Base-by-base conservation (phyloP, 2,797 vertebrate species). In the Platyrinchus mystaceus region DNA sequence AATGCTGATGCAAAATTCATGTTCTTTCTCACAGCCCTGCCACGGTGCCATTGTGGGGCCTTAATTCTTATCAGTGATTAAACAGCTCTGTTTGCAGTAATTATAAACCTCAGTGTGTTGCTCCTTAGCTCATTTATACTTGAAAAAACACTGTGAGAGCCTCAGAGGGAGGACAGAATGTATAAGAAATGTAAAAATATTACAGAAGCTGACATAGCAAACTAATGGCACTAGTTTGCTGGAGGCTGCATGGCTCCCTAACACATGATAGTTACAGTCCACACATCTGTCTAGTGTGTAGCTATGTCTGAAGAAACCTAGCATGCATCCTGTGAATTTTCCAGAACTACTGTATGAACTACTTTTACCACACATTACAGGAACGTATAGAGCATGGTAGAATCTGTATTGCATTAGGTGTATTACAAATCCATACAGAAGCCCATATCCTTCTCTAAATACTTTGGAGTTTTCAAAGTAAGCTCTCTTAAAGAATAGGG, bases 41-140 rank as follows among this genome's bases (percentile, higher is more conserved):
- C 44, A 37, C 0, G 0, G 27, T 34, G 21, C 59, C 44, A 43
- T 55, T 52, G 34, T 47, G 7, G 10, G 47, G 10, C 66, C 55
- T 52, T 64, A 64, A 30, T 20, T 80, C 18, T 30, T 73, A 68
- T 15, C 27, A 56, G 32, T 47, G 69, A 52, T 22, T 37, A 30
- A 77, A 84, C 15, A 64, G 30, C 16, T 84, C 46, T 71, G 43
- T 52, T 69, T 75, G 28, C 17, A 86, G 34, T 44, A 86, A 67
- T 49, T 79, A 67, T 58, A 22, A 76, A 41, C 43, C 24, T 56
- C 27, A 73, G 7, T 13, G 6, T 62, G 28, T 41, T 78, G 28
- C 6, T 81, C 15, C 22, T 56, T 47, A 77, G 14, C 13, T 74
- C 37, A 43, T 81, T 49, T 53, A 22, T 62, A 58, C 22, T 20